Conservation (phyloP, 2,888 invertebrate species). For the Stenchaetothrips biformis region DNA sequence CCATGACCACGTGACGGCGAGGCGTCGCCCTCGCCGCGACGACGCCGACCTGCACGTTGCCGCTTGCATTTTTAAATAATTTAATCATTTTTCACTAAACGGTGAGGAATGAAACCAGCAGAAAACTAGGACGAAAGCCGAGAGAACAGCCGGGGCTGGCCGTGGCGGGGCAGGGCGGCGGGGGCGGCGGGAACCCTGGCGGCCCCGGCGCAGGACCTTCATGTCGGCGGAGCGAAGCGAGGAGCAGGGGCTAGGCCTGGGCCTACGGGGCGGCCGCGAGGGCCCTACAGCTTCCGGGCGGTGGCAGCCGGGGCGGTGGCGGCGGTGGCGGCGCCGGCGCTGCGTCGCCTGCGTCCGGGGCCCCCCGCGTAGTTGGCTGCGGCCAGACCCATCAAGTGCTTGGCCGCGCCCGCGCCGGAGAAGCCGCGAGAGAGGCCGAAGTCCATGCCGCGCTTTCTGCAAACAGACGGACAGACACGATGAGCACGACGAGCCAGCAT, state of each 20-base stretch:
- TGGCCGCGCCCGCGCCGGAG: slow-evolving; percentile 84
- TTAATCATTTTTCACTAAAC: no score
- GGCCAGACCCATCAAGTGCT: slow-evolving; percentile 84
- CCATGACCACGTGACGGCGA: no score
- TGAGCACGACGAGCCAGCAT: no score
- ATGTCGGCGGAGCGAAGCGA: no score
- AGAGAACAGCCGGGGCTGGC: no score
- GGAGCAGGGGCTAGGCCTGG: no score
- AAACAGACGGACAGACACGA: neutral
- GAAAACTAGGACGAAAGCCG: no score
- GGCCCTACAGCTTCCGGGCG: neutral
- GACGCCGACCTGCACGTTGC: no score
- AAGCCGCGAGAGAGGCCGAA: slow-evolving; percentile 82
- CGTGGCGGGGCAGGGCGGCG: no score
- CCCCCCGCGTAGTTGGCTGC: slow-evolving; percentile 86
- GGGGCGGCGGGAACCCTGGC: neutral
- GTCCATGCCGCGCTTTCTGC: slow-evolving; percentile 73
- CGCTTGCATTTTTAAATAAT: no score
- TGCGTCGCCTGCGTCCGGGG: slow-evolving; percentile 79
- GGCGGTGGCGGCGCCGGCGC: slow-evolving; percentile 32
- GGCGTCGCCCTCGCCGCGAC: no score
- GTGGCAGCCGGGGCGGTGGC: slow-evolving; percentile 23
- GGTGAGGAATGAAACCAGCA: no score
- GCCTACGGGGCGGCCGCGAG: neutral
- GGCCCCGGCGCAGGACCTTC: neutral